Evolutionary conservation across 2,113 vertebrate species (phyloP).

Genomic region (Microcebus jonahi): DNA sequence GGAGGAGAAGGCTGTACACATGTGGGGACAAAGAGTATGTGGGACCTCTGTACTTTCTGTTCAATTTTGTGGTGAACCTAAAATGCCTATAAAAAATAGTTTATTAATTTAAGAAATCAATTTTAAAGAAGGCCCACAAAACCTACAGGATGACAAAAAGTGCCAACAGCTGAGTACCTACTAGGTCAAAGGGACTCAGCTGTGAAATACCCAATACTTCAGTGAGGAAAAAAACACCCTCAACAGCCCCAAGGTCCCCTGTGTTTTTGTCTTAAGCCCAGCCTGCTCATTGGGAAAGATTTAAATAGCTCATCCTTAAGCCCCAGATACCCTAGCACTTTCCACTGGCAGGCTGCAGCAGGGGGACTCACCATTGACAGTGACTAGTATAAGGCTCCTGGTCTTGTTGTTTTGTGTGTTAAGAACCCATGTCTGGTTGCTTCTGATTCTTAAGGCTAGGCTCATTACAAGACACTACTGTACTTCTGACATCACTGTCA

Average conservation of each 20-base stretch:
- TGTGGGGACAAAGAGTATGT: not conserved
- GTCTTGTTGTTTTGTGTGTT: not conserved
- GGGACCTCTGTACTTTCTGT: not conserved
- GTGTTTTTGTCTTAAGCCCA: not conserved
- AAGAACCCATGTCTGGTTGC: not conserved
- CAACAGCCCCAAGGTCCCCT: not conserved
- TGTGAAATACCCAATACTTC: not conserved
- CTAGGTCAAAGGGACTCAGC: not conserved
- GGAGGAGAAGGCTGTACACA: not conserved
- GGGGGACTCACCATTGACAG: conserved; percentile 29
- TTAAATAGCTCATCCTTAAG: not conserved
- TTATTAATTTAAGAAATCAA: not conserved
- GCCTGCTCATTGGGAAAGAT: not conserved
- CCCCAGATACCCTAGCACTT: not conserved
- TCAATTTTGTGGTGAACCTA: not conserved
- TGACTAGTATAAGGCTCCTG: not conserved
- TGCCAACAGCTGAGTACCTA: not conserved
- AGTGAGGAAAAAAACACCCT: not conserved
- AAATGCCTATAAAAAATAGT: not conserved
- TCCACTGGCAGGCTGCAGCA: not conserved
- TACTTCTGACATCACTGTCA: conserved; percentile 21
- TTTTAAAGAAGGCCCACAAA: not conserved
- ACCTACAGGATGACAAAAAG: not conserved
- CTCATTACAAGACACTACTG: conserved; percentile 29
- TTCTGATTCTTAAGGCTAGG: not conserved